Evolutionary conservation across 2,797 vertebrate genomes (phyloP), one percentile per base, ranked within the genome.

Genomic region (Pseudopleuronectes americanus): DNA sequence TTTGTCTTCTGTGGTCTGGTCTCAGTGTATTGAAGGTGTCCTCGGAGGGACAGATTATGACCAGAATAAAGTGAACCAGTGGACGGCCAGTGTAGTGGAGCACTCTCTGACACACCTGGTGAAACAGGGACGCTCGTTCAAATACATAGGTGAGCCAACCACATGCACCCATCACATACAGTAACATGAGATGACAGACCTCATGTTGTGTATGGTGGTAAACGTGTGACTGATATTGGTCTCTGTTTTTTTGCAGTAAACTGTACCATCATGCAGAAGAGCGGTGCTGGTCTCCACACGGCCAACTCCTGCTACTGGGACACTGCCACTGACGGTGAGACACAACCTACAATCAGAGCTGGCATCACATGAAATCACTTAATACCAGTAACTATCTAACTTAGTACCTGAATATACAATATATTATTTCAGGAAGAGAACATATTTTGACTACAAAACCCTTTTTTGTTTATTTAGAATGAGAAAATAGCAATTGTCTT

Each of bases 251-350:
- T 92, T 91, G 45, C 81, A 99, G 97, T 99, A 68, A 98, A 97
- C 81, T 99, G 97, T 88, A 93, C 96, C 0, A 94, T 99, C 80
- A 97, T 98, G 95, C 97, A 99, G 92, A 97, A 95, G 90, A 97
- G 96, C 45, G 96, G 96, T 1, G 97, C 97, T 53, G 97, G 97
- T 83, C 96, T 99, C 71, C 97, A 99, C 87, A 97, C 97, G 38
- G 97, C 97, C 78, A 98, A 96, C 80, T 98, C 97, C 1, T 98
- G 97, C 85, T 99, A 97, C 92, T 99, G 98, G 98, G 97, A 99
- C 92, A 97, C 96, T 4, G 91, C 95, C 71, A 97, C 96, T 76
- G 97, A 99, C 54, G 97, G 98, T 98, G 85, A 95, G 92, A 64
- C 36, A 48, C 8, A 12, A 26, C 22, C 24, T 7, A 3, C 33